Evolutionary conservation across 2,113 vertebrate species (phyloP).

Genomic region (Sebastes schlegelii): DNA sequence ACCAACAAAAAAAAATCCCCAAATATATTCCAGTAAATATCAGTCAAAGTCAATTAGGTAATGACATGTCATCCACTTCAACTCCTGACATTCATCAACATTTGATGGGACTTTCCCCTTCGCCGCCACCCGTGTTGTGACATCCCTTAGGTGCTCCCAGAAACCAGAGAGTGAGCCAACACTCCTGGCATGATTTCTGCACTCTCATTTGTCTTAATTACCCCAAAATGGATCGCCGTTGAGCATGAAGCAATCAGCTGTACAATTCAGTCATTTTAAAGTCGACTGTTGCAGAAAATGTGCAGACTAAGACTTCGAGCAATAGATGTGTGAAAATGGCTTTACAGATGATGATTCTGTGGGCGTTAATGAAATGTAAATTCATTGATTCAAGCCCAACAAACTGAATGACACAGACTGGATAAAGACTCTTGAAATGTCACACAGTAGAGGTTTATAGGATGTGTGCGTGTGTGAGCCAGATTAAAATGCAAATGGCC

Average conservation of each 20-base stretch:
- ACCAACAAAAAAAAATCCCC: slow-evolving; percentile 13
- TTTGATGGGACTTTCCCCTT: slow-evolving; percentile 52
- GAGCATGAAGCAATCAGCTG: neutral
- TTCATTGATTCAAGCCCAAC: neutral
- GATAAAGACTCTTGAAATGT: slow-evolving; percentile 10
- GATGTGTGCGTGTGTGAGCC: neutral
- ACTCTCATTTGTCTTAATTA: slow-evolving; percentile 60
- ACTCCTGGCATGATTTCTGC: slow-evolving; percentile 36
- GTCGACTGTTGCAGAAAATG: slow-evolving; percentile 2
- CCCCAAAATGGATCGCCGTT: slow-evolving; percentile 23
- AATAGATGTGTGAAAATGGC: neutral
- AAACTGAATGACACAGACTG: neutral
- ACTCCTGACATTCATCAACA: slow-evolving; percentile 37
- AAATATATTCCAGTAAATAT: slow-evolving; percentile 33
- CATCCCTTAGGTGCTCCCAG: slow-evolving; percentile 15
- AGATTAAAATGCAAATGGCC: slow-evolving; percentile 35
- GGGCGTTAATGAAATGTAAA: neutral
- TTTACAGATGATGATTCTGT: neutral
- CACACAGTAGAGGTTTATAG: neutral
- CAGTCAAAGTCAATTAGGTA: slow-evolving; percentile 38
- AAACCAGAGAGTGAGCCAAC: slow-evolving; percentile 32
- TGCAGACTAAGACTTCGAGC: neutral
- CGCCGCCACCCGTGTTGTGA: slow-evolving; percentile 40
- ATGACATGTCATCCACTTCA: slow-evolving; percentile 41
- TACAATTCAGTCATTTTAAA: slow-evolving; percentile 6